Base-by-base conservation (phyloP, 2,888 invertebrate genomes). In the Cacoxenus indagator region DNA sequence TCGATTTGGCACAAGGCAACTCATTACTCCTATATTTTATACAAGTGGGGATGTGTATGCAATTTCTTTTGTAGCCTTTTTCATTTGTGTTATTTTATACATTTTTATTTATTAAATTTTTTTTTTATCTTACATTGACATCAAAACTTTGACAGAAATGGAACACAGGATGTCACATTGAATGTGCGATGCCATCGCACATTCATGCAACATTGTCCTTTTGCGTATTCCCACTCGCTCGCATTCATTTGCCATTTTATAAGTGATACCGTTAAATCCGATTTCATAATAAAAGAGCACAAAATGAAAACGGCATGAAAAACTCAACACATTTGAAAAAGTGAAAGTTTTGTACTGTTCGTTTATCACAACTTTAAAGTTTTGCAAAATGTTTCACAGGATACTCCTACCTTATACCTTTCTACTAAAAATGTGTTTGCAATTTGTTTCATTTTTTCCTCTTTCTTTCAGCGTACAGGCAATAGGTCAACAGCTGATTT, bases 91-190 rank as follows among this genome's bases (percentile, higher is more conserved):
- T 69, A 45, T 62, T 45, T 67, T 68, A 45, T 54, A n/a, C 22
- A 48, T 14, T 67, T 48, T 62, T 54, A 65, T 66, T 72, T 45
- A 66, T 45, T 43, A 31, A 17, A 37, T 45, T 14, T 19, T 26
- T 31, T 5, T 17, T 8, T 46, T 17, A 54, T 43, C 61, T n/a
- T 61, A 19, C 43, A 24, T 70, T 74, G 71, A 75, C 78, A 78
- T 80, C 76, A 78, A 74, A 79, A 81, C 75, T 80, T 78, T 80
- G 80, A 80, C 76, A 82, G 69, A 80, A 82, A 55, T 80, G 76
- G 79, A 76, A 70, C 82, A 61, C 61, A 62, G 67, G 43, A 61
- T 67, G 43, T 62, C 48, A 54, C 54, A 31, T 61, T 70, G 62
- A 69, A 62, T 64, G 65, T 66, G 19, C 54, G n/a, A 8, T 14